Base-by-base conservation (phyloP, 2,797 vertebrate genomes). In the Malacoraja senta region DNA sequence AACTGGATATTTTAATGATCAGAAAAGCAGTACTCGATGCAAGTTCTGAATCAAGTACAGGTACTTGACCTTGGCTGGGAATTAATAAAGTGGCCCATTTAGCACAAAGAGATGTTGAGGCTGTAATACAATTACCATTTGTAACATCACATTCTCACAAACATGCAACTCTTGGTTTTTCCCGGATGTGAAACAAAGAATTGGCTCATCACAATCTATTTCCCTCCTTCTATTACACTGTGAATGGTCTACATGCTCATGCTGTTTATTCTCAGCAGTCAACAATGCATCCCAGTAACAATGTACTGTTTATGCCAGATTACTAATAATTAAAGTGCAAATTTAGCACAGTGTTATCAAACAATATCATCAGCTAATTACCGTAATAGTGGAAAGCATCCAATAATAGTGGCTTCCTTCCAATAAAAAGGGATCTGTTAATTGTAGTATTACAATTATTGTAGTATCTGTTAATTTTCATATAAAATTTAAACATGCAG, bases 321-420 rank as follows among this genome's bases (percentile, higher is more conserved):
- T 88, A 32, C 7, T n/a, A 68, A 88, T 65, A 88, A 61, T 84
- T 61, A 84, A 84, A 84, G n/a, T 84, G 24, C 24, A 84, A 84
- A 53, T 84, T 84, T n/a, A 84, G 81, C 8, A 84, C 80, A 10
- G 44, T 84, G 26, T 61, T 84, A 84, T 84, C n/a, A 88, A 68
- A n/a, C n/a, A 84, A 61, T 84, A 84, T 61, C 81, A 88, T 35
- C 61, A 88, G 63, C n/a, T 32, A 68, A 88, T 88, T 88, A 88
- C 68, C 68, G 17, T 68, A 88, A 35, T 88, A 35, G 35, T 88
- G 84, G 63, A 12, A 68, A 35, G n/a, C 63, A 88, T 88, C 84
- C 17, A 88, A 21, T 88, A 88, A 21, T 9, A 88, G 68, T 65
- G n/a, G 84, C n/a, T 19, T 88, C 24, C n/a, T 88, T 88, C 61